These are phyloP conservation scores for Drosophila rellima DNA, from an alignment of 2,888 invertebrate species.

Conservation along the genomic window DNA sequence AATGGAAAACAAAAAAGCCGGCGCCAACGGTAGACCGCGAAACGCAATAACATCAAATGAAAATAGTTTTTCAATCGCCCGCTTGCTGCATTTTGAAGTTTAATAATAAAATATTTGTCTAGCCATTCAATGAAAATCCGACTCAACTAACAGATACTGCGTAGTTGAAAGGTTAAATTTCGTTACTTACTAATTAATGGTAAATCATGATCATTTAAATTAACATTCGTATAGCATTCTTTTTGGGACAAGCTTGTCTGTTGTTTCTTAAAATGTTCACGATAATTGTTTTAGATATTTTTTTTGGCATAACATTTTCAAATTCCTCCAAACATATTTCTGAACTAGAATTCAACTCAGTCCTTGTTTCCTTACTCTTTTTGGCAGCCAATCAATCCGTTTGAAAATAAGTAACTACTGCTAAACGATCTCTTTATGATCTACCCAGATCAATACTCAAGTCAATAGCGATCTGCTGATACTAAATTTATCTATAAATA, in stretches of 20 bases:
- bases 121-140: neutral
- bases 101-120: conserved; percentile 65
- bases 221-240: neutral
- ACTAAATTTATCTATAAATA: no score
- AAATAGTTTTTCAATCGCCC: conserved; percentile 64
- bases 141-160: conserved; percentile 13
- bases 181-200: no score
- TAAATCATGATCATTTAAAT: neutral
- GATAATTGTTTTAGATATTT: no score
- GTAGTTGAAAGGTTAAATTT: no score
- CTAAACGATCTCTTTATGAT: neutral
- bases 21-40: conserved; percentile 60
- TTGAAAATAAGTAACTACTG: neutral
- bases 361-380: no score
- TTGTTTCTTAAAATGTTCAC: neutral
- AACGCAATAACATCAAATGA: conserved; percentile 73
- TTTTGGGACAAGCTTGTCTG: neutral
- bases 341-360: no score
- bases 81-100: conserved; percentile 50
- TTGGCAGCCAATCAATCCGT: no score
- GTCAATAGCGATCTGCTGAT: neutral
- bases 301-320: no score
- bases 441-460: neutral
- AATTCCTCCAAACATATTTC: no score
- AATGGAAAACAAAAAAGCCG: conserved; percentile 46